Conservation (phyloP, 2,797 vertebrate species). For the Anas bahamensis region DNA sequence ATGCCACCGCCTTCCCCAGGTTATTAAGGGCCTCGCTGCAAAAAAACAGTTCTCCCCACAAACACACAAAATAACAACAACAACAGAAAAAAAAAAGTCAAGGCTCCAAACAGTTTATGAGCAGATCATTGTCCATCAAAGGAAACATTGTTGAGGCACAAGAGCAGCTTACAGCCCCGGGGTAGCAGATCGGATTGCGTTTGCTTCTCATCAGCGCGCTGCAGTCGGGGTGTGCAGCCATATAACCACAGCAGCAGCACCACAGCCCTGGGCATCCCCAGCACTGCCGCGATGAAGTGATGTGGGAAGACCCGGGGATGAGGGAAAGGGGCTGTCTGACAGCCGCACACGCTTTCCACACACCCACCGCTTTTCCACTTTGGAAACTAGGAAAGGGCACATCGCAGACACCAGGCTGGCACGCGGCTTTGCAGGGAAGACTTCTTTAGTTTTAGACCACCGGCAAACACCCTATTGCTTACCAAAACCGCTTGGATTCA, state of each 20-base stretch:
- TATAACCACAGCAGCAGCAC: fast-evolving
- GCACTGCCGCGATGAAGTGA: fast-evolving
- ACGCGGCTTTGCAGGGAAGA: not conserved
- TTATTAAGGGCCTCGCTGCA: not conserved
- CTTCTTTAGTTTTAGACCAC: fast-evolving
- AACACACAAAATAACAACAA: not conserved
- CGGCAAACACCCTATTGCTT: not conserved
- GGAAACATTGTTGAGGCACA: not conserved
- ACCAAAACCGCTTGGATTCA: fast-evolving
- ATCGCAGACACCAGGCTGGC: fast-evolving
- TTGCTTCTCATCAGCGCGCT: not conserved
- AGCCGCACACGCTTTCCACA: fast-evolving
- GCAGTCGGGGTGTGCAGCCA: not conserved
- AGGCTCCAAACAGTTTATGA: not conserved
- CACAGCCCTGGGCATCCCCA: fast-evolving
- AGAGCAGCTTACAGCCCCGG: not conserved
- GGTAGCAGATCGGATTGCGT: not conserved
- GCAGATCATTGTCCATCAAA: not conserved
- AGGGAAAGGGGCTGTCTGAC: not conserved
- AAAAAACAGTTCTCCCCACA: not conserved
- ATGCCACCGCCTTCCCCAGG: not conserved
- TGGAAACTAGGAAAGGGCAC: not conserved
- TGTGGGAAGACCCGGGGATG: not conserved
- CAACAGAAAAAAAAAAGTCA: not conserved
- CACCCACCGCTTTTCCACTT: not conserved